A percentile compares a stretch with the other conserved stretches of the same genome.
phyloP scores from a whole-genome alignment of 1,140 invertebrate species.

The Drosophila pandora region DNA sequence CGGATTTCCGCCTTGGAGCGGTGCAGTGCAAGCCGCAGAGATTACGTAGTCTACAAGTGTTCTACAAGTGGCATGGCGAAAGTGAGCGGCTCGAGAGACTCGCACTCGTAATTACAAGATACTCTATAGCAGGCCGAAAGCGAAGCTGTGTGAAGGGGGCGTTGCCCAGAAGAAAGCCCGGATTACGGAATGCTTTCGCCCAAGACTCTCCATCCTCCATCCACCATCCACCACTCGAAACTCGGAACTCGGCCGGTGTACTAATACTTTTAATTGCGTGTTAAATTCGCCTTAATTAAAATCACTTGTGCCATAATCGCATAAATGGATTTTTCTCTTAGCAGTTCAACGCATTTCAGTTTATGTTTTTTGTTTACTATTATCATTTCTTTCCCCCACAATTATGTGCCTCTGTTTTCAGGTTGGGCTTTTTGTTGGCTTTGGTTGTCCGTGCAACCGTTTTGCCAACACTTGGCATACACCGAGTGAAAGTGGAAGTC shows the following conservation, averaged over 20 bases:
- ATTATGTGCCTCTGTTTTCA: slow-evolving; percentile 26
- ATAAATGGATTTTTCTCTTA: slow-evolving; percentile 29
- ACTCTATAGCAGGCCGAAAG: slow-evolving; percentile 43
- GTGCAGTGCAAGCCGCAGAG: slow-evolving; percentile 11
- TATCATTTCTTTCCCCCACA: slow-evolving; percentile 45
- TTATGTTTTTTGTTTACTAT: slow-evolving; percentile 56
- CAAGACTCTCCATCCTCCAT: slow-evolving; percentile 2
- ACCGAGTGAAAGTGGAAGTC: slow-evolving; percentile 72
- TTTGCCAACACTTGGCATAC: slow-evolving; percentile 49
- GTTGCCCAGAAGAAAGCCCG: slow-evolving; percentile 33
- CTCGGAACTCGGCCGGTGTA: slow-evolving; percentile 18
- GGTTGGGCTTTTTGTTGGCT: slow-evolving; percentile 23
- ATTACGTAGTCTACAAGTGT: slow-evolving; percentile 66
- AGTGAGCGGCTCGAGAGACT: slow-evolving; percentile 49
- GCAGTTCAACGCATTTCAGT: slow-evolving; percentile 64
- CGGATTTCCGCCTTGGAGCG: slow-evolving; percentile 5
- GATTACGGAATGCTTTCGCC: slow-evolving; percentile 50
- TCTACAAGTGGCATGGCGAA: slow-evolving; percentile 58
- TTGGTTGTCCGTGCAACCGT: slow-evolving; percentile 22
- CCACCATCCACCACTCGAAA: not conserved
- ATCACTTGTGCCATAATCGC: slow-evolving; percentile 60
- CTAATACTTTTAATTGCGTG: slow-evolving; percentile 74
- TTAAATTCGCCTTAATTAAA: slow-evolving; percentile 79
- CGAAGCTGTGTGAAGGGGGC: slow-evolving; percentile 43
- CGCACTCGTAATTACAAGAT: slow-evolving; percentile 48